Evolutionary conservation across 92 coral and sea anemone genomes (phyloP), one percentile per base, ranked within the genome.

Genomic region (Anthopleura xanthogrammica): DNA sequence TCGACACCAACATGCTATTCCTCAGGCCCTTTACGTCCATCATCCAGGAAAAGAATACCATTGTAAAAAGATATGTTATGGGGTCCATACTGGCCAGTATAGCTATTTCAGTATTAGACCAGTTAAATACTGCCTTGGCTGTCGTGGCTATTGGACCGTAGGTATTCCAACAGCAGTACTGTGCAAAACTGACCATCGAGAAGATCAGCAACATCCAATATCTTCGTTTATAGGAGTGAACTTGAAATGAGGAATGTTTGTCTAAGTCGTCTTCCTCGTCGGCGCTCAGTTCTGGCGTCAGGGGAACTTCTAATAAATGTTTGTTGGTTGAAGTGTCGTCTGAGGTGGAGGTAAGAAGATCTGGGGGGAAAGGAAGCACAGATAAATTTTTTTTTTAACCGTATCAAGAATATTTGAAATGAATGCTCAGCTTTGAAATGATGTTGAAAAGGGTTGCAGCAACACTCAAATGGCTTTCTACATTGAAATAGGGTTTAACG

Each of bases 1-100:
- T 85, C 52, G 99, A 96, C 46, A 89, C 79, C 24, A 96, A 81
- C 84, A 96, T 86, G 72, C 98, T 94, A 52, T 87, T 77, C 76
- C 99, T 90, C 60, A 96, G 98, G 46, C 99, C 99, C 90, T 92
- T 96, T 84, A 89, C 98, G 84, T 96, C 99, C 99, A 96, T 96
- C 92, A 96, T 72, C 99, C 99, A 96, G 6, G 99, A 96, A 76
- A 94, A 96, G 80, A 94, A 88, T 3, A 92, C 76, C 99, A 96
- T 96, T 1, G 99, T 88, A 50, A 93, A 77, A 41, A 96, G 74
- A 65, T 96, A 96, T 2, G 99, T 96, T 55, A 96, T 92, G 3
- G 99, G 99, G 77, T 96, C 99, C 91, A 96, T 93, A 80, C 98
- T 94, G 36, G 99, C 99, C 4, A 96, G 88, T 48, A 96, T 72